Base-by-base conservation (phyloP, 2,888 invertebrate genomes). In the Bimastos eiseni region DNA sequence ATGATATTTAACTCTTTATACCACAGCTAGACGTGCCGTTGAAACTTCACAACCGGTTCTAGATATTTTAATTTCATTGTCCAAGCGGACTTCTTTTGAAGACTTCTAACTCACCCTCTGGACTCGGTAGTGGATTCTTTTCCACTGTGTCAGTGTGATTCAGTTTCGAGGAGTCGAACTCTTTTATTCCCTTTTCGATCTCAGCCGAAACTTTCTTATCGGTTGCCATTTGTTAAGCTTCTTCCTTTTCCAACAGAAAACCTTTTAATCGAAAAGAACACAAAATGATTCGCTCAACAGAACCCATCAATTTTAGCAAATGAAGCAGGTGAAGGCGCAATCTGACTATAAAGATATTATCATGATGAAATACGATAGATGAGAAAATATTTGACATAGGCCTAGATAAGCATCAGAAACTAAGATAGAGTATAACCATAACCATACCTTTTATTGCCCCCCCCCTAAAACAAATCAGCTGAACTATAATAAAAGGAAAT, bases 101-200 rank as follows among this genome's bases (percentile, higher is more conserved):
- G 17, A 8, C 30, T n/a, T 70, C 70, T 5, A 6, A 5, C 70
- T 84, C 55, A 91, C 91, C 91, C 37, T 91, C 90, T 34, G 91
- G 88, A 89, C 88, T 36, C 30, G 91, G 91, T 15, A 91, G 89
- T 33, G 70, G 36, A 84, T 89, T 83, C 91, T 91, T 91, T 88
- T 91, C 91, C 70, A 91, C 83, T 21, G 91, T 91, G 41, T 91
- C 91, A 17, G 91, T 49, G 36, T 91, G 91, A 88, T 91, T 91
- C 83, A 91, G 90, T 84, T 90, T 90, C 33, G 90, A 89, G 24
- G 90, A 38, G 88, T 91, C 91, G 41, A 91, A 91, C 44, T 70
- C 37, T 21, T 89, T 90, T 49, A 91, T 90, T 38, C 86, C 90
- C 86, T 91, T 89, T 44, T 91, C 91, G 24, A 91, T 90, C 88